Conservation (phyloP, 1,140 invertebrate genomes). For the Asobara japonica region DNA sequence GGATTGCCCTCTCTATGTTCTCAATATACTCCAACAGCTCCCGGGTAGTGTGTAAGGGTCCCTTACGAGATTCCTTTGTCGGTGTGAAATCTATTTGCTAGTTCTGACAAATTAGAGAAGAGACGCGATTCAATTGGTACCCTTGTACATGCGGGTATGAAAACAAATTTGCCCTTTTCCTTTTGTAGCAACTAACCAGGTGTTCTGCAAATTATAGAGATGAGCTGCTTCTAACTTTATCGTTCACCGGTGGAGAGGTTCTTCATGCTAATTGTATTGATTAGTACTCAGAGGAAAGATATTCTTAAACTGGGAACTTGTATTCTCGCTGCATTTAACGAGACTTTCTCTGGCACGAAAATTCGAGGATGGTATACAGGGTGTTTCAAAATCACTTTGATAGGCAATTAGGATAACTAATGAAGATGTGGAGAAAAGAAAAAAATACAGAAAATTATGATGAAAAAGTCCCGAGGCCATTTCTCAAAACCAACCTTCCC, state of each 20-base stretch:
- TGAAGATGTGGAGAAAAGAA: too few relatives aligned
- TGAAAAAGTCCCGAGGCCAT: too few relatives aligned
- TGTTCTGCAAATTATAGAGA: neutral
- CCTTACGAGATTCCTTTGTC: conserved; percentile 43
- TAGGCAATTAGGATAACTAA: too few relatives aligned
- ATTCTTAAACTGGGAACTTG: too few relatives aligned
- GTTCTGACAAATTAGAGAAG: conserved; percentile 48
- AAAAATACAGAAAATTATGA: too few relatives aligned
- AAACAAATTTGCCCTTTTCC: conserved; percentile 5
- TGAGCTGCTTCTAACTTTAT: neutral
- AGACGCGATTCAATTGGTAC: neutral
- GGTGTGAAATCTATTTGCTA: conserved; percentile 36
- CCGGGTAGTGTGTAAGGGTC: neutral
- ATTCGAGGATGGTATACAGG: too few relatives aligned
- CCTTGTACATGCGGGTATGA: conserved; percentile 2
- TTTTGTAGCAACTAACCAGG: neutral
- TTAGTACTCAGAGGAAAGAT: too few relatives aligned
- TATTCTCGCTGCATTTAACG: too few relatives aligned
- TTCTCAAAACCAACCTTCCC: too few relatives aligned
- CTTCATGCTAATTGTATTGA: too few relatives aligned
- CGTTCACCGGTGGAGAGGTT: neutral
- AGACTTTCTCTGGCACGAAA: too few relatives aligned
- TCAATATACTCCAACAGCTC: conserved; percentile 30
- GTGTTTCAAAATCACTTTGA: too few relatives aligned
- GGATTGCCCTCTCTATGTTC: conserved; percentile 27